Evolutionary conservation across 30 jellyfish, hydroid and myxozoan genomes (phyloP).

Genomic region (Aurelia coerulea): DNA sequence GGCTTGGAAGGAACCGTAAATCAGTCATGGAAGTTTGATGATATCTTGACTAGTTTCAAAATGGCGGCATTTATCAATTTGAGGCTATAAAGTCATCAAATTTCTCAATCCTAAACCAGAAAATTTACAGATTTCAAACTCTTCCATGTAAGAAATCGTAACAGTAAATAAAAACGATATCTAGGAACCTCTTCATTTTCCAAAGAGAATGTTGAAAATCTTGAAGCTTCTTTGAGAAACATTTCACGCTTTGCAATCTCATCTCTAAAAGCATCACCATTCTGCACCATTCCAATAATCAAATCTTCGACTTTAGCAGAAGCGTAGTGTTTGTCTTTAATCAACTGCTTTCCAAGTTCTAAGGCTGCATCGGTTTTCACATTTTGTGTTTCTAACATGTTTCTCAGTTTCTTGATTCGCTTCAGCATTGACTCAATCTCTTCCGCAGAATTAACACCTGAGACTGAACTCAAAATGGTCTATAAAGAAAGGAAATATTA

Average conservation of each 20-base stretch:
- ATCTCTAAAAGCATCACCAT: conserved; percentile 12
- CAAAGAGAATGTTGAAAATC: conserved; percentile 20
- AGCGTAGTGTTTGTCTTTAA: conserved; percentile 32
- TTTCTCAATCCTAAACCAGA: no score
- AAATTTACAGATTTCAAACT: no score
- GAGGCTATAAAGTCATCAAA: no score
- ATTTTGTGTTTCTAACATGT: conserved; percentile 41
- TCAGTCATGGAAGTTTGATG: no score
- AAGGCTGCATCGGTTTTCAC: conserved; percentile 30
- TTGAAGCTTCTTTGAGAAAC: conserved; percentile 39
- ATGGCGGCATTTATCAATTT: no score
- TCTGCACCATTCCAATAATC: neutral
- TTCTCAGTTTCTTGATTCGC: conserved; percentile 42
- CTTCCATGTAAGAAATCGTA: neutral
- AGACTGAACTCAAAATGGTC: conserved; percentile 29
- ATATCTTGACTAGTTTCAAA: no score
- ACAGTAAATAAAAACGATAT: neutral
- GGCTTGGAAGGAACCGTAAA: no score
- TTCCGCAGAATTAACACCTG: conserved; percentile 25
- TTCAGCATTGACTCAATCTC: conserved; percentile 47
- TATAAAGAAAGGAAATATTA: neutral
- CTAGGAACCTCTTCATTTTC: conserved; percentile 46
- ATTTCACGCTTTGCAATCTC: conserved; percentile 36
- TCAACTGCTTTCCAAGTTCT: conserved; percentile 53
- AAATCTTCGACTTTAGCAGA: neutral